These are phyloP conservation scores for Nettapus auritus DNA, from an alignment of 2,113 vertebrate genomes.

Conservation along the genomic window DNA sequence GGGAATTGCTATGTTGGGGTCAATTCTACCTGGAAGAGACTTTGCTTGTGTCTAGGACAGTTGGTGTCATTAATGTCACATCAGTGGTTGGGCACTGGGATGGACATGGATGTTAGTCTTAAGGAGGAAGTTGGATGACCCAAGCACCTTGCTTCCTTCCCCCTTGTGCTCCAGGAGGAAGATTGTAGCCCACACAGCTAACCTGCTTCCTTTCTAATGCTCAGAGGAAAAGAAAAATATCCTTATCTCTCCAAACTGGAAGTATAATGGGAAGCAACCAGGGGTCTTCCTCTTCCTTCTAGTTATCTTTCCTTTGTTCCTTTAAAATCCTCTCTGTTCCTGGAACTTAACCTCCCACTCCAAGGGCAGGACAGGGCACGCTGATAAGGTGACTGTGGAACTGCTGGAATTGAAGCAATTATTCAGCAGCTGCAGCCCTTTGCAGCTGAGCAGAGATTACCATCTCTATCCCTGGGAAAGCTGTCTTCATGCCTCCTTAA, in stretches of 20 bases:
- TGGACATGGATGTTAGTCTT: neutral
- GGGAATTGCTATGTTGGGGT: neutral
- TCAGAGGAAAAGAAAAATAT: neutral
- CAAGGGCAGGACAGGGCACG: conserved; percentile 28
- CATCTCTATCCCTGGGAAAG: conserved; percentile 40
- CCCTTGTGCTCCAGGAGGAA: neutral
- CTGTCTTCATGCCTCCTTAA: neutral
- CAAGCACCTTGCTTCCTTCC: neutral
- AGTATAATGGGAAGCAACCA: conserved; percentile 18
- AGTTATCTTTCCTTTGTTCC: conserved; percentile 38
- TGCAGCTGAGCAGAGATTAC: conserved; percentile 56
- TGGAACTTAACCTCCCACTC: conserved; percentile 36
- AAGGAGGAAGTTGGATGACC: neutral
- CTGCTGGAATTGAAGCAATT: conserved; percentile 23
- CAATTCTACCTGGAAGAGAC: neutral
- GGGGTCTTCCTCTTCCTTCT: conserved; percentile 41
- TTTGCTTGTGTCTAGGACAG: neutral
- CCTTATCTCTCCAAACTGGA: conserved; percentile 36
- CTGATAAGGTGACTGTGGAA: conserved; percentile 53
- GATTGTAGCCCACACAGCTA: neutral
- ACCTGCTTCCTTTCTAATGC: conserved; percentile 16
- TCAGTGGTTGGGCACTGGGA: neutral
- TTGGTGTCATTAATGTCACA: neutral
- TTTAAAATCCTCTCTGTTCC: conserved; percentile 35
- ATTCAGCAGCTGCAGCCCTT: conserved; percentile 35